A percentile compares a stretch with the other conserved stretches of the same genome.
Conservation (phyloP, 2,888 invertebrate genomes). For the Selenia dentaria region DNA sequence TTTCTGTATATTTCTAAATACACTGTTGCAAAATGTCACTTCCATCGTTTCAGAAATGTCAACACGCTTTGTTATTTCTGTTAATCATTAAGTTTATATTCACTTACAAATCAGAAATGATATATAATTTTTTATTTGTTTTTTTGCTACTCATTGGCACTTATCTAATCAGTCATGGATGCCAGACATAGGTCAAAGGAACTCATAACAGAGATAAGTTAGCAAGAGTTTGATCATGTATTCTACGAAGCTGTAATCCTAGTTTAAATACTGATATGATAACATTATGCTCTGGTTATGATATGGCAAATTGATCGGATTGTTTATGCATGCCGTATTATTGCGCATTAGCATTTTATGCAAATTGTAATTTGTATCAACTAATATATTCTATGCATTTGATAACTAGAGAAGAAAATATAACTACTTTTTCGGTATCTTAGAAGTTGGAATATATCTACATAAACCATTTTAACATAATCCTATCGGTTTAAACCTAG, state of each 20-base stretch:
- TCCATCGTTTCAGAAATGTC: too few species aligned
- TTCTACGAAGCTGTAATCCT: slow-evolving; percentile 45
- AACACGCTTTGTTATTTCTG: too few species aligned
- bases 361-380: slow-evolving; percentile 11
- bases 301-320: slow-evolving; percentile 4
- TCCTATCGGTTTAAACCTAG: too few species aligned
- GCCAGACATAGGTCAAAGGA: neutral
- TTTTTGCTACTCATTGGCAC: neutral
- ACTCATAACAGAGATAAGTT: slow-evolving; percentile 14
- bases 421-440: too few species aligned
- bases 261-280: slow-evolving; percentile 38
- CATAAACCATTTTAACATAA: too few species aligned
- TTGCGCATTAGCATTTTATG: slow-evolving; percentile 21
- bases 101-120: too few species aligned
- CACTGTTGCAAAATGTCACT: too few species aligned
- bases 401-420: too few species aligned
- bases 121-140: neutral
- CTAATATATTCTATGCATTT: too few species aligned
- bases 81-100: too few species aligned
- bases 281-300: slow-evolving; percentile 22
- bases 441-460: too few species aligned
- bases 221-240: slow-evolving; percentile 41
- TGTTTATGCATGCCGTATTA: slow-evolving; percentile 21
- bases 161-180: slow-evolving; percentile 10
- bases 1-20: neutral